These are phyloP conservation scores for Hydrochoerus hydrochaeris DNA, from an alignment of 2,113 vertebrate species.

Conservation along the genomic window DNA sequence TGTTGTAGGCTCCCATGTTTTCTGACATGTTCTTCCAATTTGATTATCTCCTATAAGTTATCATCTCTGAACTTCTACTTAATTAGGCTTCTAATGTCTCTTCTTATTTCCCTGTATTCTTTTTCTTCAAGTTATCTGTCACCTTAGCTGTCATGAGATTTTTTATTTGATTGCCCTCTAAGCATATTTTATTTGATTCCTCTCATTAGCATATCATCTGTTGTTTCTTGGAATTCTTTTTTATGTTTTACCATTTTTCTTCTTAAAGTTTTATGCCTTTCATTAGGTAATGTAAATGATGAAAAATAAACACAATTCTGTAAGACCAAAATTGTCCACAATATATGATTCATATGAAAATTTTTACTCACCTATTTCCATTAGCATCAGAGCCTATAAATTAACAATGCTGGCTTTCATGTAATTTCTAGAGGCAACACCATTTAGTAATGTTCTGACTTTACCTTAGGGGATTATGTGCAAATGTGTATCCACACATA, in stretches of 20 bases:
- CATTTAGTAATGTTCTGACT: neutral
- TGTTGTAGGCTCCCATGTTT: neutral
- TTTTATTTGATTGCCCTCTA: neutral
- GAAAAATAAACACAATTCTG: slow-evolving; percentile 31
- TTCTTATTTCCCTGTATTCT: neutral
- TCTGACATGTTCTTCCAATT: neutral
- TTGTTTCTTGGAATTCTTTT: slow-evolving; percentile 26
- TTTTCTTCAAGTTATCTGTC: neutral
- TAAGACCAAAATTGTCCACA: neutral
- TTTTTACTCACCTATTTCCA: neutral
- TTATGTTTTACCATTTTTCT: neutral
- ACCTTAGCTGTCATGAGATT: neutral
- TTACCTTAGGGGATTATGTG: neutral
- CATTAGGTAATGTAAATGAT: neutral
- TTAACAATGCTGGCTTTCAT: neutral
- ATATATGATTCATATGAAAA: neutral
- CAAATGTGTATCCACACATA: neutral
- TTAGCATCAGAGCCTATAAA: neutral
- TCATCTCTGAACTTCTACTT: neutral
- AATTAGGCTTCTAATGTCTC: neutral
- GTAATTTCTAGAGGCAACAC: neutral
- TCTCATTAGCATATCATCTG: neutral
- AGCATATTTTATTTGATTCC: neutral
- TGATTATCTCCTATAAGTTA: neutral
- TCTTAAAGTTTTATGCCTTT: neutral